Percentiles rank a stretch among this genome's conserved stretches.
Evolutionary conservation across 1,140 invertebrate genomes (phyloP).

Genomic region (Lepidostoma basale): DNA sequence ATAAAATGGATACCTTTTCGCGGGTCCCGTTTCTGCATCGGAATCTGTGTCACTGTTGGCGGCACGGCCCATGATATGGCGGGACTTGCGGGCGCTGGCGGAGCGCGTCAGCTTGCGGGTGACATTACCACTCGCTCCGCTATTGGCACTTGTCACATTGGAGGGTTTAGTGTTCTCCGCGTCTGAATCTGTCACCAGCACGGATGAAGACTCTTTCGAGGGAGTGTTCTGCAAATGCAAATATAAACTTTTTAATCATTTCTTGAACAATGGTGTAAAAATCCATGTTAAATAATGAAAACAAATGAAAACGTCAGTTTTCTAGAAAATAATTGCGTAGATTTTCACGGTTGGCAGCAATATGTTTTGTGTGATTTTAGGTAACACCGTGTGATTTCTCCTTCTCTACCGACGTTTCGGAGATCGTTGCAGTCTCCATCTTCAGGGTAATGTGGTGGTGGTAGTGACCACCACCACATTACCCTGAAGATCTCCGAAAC

Average conservation of each 20-base stretch:
- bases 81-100: slow-evolving; percentile 62
- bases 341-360: too few species aligned
- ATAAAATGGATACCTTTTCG: slow-evolving; percentile 38
- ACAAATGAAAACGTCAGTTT: too few species aligned
- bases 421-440: too few species aligned
- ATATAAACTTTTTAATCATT: slow-evolving; percentile 41
- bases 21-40: slow-evolving; percentile 53
- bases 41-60: slow-evolving; percentile 59
- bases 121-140: slow-evolving; percentile 45
- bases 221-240: slow-evolving; percentile 47
- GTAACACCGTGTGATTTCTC: too few species aligned
- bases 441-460: too few species aligned
- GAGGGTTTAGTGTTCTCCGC: slow-evolving; percentile 48
- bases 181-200: slow-evolving; percentile 58
- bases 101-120: slow-evolving; percentile 63
- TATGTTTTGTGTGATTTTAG: too few species aligned
- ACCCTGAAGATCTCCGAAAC: too few species aligned
- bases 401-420: too few species aligned
- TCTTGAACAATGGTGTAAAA: too few species aligned
- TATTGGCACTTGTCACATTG: slow-evolving; percentile 22
- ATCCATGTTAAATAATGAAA: too few species aligned
- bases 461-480: too few species aligned
- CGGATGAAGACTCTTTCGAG: slow-evolving; percentile 45
- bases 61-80: slow-evolving; percentile 59
- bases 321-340: too few species aligned